Evolutionary conservation across 2,888 invertebrate species (phyloP), one percentile per base, ranked within the genome.

Genomic region (Ennomos quercinarius): DNA sequence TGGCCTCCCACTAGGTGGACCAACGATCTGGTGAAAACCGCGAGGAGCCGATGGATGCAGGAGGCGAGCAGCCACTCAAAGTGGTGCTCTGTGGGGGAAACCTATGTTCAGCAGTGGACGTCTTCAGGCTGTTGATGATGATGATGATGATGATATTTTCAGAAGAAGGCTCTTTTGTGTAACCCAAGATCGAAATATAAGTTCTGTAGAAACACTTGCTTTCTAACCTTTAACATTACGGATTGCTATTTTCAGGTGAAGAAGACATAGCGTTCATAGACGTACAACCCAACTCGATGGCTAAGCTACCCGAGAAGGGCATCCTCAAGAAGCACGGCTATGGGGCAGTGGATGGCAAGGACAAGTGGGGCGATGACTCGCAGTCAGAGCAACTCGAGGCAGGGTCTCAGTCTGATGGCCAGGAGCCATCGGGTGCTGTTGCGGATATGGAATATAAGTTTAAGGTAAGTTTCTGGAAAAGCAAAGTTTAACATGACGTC

Each of bases 291-390:
- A 96, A 96, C 89, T 95, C 95, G 78, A 94, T 96, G 83, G 92
- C 95, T 61, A 96, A 96, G 85, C 93, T 96, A 71, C 96, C 97
- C 74, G 97, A 98, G 92, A 98, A 98, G 91, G 98, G 98, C 61
- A 98, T 98, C 84, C 94, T 98, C 80, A 98, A 98, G 94, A 98
- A 97, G 91, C 95, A 95, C 76, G 97, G 97, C 74, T 96, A 97
- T 73, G 95, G 96, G 72, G 95, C 96, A 74, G 93, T 95, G 73
- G 95, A 95, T 74, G 94, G 94, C 70, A 96, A 96, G 83, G 96
- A 95, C 76, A 95, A 95, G 81, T 96, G 96, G 96, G 94, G 94
- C 10, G 95, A 95, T 60, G 95, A 95, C 80, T 95, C 95, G 47
- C 95, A 95, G 82, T 95, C 95, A 43, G 95, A 95, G 81, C 95